A percentile compares a stretch with the other conserved stretches of the same genome.
Conservation (phyloP, 2,888 invertebrate species). For the Volucella inanis region DNA sequence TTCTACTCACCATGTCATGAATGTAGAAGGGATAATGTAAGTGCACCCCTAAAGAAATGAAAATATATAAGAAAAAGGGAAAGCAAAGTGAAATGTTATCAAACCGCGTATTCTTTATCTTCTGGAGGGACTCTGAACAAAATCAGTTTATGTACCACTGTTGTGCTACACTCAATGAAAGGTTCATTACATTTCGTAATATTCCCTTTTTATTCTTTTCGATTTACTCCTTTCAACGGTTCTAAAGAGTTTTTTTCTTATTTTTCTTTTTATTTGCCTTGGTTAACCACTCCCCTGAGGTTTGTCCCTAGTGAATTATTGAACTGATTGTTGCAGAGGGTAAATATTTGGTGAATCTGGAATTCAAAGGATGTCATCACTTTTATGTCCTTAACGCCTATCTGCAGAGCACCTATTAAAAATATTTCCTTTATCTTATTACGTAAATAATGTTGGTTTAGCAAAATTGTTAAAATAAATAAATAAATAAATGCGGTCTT, state of each 20-base stretch:
- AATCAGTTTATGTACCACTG: slow-evolving; percentile 3
- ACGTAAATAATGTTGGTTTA: too few species aligned
- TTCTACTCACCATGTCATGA: slow-evolving; percentile 46
- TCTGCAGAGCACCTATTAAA: too few species aligned
- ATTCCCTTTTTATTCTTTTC: slow-evolving; percentile 22
- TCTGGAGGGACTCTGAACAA: slow-evolving; percentile 9
- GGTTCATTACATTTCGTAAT: slow-evolving; percentile 59
- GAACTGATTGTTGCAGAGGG: slow-evolving; percentile 5
- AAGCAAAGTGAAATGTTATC: slow-evolving; percentile 21
- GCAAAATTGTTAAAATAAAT: too few species aligned
- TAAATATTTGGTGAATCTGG: background rate
- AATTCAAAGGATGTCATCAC: background rate
- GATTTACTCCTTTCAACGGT: slow-evolving; percentile 36
- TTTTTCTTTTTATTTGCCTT: background rate
- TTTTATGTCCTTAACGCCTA: too few species aligned
- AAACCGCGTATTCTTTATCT: slow-evolving; percentile 41
- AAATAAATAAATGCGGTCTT: too few species aligned
- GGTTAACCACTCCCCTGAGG: background rate
- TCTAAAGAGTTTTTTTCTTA: slow-evolving; percentile 11
- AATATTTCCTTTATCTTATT: too few species aligned
- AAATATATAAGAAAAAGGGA: background rate
- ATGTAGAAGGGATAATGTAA: slow-evolving; percentile 50
- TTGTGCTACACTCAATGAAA: slow-evolving; percentile 9
- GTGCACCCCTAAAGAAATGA: slow-evolving; percentile 7
- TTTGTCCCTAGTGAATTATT: slow-evolving; percentile 20